Base-by-base conservation (phyloP, 2,888 invertebrate species). In the Bellardia pandia region DNA sequence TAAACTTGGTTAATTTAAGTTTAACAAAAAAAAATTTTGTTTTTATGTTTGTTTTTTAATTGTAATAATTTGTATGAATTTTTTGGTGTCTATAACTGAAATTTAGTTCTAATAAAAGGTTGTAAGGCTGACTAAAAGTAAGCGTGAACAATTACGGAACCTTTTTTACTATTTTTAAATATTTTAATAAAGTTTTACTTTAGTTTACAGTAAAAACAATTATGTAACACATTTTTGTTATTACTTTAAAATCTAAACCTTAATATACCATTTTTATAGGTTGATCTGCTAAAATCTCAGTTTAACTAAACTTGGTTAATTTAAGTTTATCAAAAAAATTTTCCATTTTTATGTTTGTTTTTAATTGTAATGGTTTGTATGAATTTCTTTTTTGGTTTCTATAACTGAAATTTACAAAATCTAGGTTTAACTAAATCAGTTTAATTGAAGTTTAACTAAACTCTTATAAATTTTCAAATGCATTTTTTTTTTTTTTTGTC, bases 241-340 rank as follows among this genome's bases (percentile, higher is more conserved):
- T 3, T 11, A 45, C 4, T 3, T 1, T 5, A 37, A 37, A 4
- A 1, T 37, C 0, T 1, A 0, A 3, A 37, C 37, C 37, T 0
- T 1, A 37, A 37, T 37, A 13, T 3, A 45, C 14, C 0, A 37
- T 13, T 37, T 37, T 37, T 62, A 37, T 4, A 42, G 8, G 23
- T 56, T 56, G 23, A 56, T 16, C 23, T 56, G 4, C 6, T 3
- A 58, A 58, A 58, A 58, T 37, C 56, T 3, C 0, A 58, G 23
- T 58, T 58, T 30, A 23, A 58, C 30, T 58, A 58, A 23, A 58
- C 16, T 23, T 58, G 7, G 14, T 53, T n/a, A 58, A 30, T 37
- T 16, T 11, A 11, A 58, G 23, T 58, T 58, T 30, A 23, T 30
- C 56, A 23, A 30, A 23, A 58, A 2, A 7, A 30, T 1, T 9